These are phyloP conservation scores for Nesoenas mayeri DNA, from an alignment of 2,113 vertebrate species.

Conservation along the genomic window DNA sequence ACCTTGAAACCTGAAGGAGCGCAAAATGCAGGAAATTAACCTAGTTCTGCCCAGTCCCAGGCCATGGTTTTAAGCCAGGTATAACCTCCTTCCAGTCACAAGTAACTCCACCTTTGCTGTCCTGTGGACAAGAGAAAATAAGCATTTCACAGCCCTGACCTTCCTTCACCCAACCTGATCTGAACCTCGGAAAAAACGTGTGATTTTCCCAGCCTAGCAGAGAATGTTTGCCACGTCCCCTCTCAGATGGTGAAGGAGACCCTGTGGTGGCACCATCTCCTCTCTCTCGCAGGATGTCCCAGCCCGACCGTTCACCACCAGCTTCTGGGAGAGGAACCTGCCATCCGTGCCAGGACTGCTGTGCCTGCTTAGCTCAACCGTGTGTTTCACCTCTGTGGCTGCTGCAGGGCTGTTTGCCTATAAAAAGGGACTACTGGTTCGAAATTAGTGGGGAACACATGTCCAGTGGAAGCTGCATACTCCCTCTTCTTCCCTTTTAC, in stretches of 20 bases:
- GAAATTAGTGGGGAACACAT: background rate
- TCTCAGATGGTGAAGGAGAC: rapidly evolving
- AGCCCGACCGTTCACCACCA: constrained; percentile 77
- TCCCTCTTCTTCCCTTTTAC: background rate
- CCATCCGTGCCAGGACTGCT: constrained; percentile 85
- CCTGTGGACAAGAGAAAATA: background rate
- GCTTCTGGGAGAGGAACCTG: constrained; percentile 89
- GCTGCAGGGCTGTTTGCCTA: constrained; percentile 71
- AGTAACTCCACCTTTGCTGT: background rate
- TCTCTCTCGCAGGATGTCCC: constrained; percentile 84
- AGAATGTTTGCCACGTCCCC: rapidly evolving
- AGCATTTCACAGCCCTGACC: rapidly evolving
- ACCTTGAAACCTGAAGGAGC: background rate
- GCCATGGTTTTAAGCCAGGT: background rate
- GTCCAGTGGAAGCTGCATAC: background rate
- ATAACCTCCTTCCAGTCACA: background rate
- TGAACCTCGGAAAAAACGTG: background rate
- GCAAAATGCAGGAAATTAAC: background rate
- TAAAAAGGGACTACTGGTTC: constrained; percentile 78
- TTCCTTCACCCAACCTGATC: background rate
- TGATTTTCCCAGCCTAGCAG: rapidly evolving
- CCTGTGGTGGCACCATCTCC: background rate
- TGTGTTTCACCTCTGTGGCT: constrained; percentile 72
- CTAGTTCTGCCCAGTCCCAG: background rate
- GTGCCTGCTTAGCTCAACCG: constrained; percentile 79